Percentiles rank a stretch among this genome's conserved stretches.
Evolutionary conservation across 2,888 invertebrate genomes (phyloP).

Genomic region (Axea sp.): DNA sequence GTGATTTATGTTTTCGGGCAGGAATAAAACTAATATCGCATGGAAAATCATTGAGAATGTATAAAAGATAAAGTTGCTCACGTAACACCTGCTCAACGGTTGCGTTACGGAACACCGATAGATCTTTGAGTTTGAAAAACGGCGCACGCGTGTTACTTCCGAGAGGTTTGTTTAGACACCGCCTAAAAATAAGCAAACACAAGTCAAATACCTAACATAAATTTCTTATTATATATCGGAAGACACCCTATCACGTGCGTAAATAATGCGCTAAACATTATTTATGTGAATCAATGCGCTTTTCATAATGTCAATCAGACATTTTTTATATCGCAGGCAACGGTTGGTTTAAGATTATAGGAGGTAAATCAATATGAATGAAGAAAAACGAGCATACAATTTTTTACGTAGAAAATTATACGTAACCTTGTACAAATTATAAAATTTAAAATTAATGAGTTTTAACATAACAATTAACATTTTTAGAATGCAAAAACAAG

Average conservation of each 20-base stretch:
- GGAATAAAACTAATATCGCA: conserved; percentile 14
- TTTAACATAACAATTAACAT: too few species aligned
- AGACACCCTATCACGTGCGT: conserved; percentile 27
- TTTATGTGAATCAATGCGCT: conserved; percentile 49
- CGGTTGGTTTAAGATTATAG: not conserved
- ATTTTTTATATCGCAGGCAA: conserved; percentile 1
- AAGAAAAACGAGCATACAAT: too few species aligned
- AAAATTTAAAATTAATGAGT: too few species aligned
- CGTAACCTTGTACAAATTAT: too few species aligned
- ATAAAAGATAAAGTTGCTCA: conserved; percentile 16
- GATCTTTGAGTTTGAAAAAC: conserved; percentile 45
- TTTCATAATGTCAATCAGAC: conserved; percentile 41
- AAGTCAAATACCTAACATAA: conserved; percentile 46
- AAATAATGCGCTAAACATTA: conserved; percentile 41
- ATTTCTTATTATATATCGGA: conserved; percentile 53
- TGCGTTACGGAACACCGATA: conserved; percentile 40
- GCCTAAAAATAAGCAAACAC: conserved; percentile 58
- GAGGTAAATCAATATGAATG: conserved; percentile 17
- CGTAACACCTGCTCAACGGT: conserved; percentile 52
- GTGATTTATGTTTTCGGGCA: conserved; percentile 15
- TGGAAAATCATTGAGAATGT: conserved; percentile 42
- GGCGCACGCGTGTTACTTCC: conserved; percentile 47
- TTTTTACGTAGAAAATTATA: too few species aligned
- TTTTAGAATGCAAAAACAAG: too few species aligned
- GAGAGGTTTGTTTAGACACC: conserved; percentile 53